Base-by-base conservation (phyloP, 1,140 invertebrate species). In the Diorhabda sublineata region DNA sequence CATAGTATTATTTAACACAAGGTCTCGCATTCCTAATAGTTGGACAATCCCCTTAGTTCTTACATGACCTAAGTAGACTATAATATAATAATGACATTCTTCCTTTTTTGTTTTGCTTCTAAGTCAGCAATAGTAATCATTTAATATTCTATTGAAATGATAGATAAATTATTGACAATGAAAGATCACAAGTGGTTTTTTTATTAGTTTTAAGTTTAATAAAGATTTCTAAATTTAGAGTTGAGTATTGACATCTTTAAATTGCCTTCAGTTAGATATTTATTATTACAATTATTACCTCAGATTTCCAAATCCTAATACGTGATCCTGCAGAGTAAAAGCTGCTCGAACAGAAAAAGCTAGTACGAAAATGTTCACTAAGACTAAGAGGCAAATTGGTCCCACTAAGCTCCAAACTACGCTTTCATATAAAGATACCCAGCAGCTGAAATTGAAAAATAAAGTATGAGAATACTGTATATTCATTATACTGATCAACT, bases 401-500 rank as follows among this genome's bases (percentile, higher is more conserved):
- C 92, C 92, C 72, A 97, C 92, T 66, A 97, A 84, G 81, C 93
- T 91, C 95, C 95, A 97, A 5, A 96, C 90, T 7, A 96, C 91
- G 42, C 90, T 90, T 79, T 97, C 94, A 78, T 96, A 95, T 6
- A 96, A 88, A 1, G 92, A 94, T n/a, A 98, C 84, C 95, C 95
- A 98, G 79, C 95, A 98, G 79, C 94, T 96, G 61, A 60, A 74
- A 76, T 45, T 44, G 42, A 1, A 26, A 26, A 26, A 26, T 26
- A 26, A 26, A 26, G 26, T 26, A 26, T 26, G 26, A 26, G 26
- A 26, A 26, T 26, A 26, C 26, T 11, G 26, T 26, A 26, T 26
- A 26, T 26, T 26, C 26, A 26, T 26, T 26, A 26, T 26, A 26
- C 26, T 26, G 26, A 26, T 26, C 26, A 26, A 26, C 26, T 26